A percentile compares a stretch with the other conserved stretches of the same genome.
Conservation (phyloP, 1,140 invertebrate genomes). For the Drosophila asahinai region DNA sequence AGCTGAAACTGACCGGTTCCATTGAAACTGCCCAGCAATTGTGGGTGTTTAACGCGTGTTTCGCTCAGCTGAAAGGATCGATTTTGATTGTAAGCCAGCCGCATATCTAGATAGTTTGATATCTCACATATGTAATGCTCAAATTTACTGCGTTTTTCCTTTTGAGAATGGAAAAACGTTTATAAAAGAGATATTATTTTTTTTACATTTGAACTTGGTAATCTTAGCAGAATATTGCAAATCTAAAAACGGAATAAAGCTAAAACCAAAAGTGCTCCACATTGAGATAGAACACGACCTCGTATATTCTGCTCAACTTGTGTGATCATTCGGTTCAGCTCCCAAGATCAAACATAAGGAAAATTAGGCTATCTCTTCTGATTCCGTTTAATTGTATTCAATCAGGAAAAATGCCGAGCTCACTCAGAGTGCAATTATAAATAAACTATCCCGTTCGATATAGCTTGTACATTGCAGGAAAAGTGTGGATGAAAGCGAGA, state of each 20-base stretch:
- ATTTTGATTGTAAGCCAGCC: slow-evolving; percentile 15
- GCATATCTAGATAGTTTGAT: background rate
- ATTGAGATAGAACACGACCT: background rate
- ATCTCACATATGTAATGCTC: slow-evolving; percentile 54
- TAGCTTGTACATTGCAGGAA: background rate
- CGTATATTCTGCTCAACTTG: too few species aligned
- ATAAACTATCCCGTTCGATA: too few species aligned
- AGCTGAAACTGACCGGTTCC: slow-evolving; percentile 65
- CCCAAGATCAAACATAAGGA: too few species aligned
- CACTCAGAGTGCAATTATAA: too few species aligned
- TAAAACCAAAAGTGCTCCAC: background rate
- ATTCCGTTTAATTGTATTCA: too few species aligned
- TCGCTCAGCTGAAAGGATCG: slow-evolving; percentile 20
- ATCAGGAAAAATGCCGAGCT: too few species aligned
- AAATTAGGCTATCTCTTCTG: too few species aligned
- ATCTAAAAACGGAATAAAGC: background rate
- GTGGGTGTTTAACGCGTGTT: slow-evolving; percentile 69
- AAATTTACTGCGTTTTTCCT: slow-evolving; percentile 16
- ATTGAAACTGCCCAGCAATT: slow-evolving; percentile 59
- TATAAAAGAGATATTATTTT: background rate
- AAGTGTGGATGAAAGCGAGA: too few species aligned
- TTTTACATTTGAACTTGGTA: background rate
- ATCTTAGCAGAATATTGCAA: background rate
- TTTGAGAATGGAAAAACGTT: background rate
- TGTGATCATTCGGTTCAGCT: too few species aligned